These are phyloP conservation scores for Bettongia penicillata DNA, from an alignment of 2,113 vertebrate genomes.

Conservation along the genomic window DNA sequence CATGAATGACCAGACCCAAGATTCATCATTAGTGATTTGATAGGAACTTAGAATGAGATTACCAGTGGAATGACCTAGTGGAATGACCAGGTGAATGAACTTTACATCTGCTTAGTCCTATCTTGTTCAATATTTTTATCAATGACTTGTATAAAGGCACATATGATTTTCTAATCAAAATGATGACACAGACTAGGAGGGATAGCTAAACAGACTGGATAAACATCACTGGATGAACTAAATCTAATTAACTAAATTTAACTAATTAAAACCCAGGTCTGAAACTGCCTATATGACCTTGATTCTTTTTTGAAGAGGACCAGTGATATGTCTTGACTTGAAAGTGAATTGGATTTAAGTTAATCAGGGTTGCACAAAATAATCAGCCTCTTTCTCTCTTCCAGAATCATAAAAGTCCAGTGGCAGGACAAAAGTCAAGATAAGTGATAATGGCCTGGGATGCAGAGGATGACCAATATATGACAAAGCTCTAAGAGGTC, in stretches of 20 bases:
- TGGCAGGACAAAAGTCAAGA: not conserved
- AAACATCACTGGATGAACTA: not conserved
- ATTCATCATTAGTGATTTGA: not conserved
- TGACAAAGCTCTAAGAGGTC: not conserved
- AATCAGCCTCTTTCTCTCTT: not conserved
- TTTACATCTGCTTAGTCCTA: not conserved
- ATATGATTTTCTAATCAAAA: not conserved
- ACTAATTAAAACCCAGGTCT: not conserved
- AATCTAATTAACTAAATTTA: not conserved
- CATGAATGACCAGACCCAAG: not conserved
- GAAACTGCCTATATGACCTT: not conserved
- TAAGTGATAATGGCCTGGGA: not conserved
- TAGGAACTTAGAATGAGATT: not conserved
- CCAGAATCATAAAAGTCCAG: not conserved
- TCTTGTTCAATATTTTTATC: not conserved
- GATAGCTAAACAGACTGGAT: not conserved
- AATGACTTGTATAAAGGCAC: not conserved
- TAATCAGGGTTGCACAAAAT: not conserved
- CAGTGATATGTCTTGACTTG: not conserved
- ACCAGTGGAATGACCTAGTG: not conserved
- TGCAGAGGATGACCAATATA: not conserved
- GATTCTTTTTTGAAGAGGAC: not conserved
- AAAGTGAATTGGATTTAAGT: not conserved
- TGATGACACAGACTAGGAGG: not conserved
- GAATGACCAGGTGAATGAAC: not conserved